phyloP scores from a whole-genome alignment of 2,113 vertebrate genomes.

The Odontesthes bonariensis region DNA sequence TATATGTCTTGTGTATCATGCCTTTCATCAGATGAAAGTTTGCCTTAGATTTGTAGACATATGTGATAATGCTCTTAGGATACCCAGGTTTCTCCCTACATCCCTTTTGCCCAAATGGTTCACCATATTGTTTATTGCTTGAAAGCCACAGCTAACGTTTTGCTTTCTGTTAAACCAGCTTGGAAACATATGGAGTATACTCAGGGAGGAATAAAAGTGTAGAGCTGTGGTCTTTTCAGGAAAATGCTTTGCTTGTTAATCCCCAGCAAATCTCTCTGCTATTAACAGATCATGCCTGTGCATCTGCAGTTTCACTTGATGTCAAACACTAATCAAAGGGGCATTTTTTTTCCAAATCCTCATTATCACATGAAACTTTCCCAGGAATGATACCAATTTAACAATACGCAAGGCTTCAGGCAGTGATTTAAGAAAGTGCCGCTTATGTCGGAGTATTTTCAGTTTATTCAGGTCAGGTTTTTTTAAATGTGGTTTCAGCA shows the following conservation, averaged over 20 bases:
- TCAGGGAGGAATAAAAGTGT: background rate
- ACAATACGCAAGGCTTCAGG: background rate
- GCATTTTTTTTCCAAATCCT: background rate
- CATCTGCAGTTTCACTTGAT: background rate
- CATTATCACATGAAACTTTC: background rate
- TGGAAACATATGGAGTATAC: background rate
- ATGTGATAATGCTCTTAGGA: slow-evolving; percentile 27
- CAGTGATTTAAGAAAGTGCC: background rate
- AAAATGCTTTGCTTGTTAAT: background rate
- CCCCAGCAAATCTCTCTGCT: slow-evolving; percentile 1
- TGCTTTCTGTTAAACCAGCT: slow-evolving; percentile 1
- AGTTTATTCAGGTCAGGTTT: background rate
- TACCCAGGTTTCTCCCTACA: slow-evolving; percentile 16
- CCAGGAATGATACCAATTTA: background rate
- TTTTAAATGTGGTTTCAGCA: background rate
- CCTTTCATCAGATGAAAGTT: slow-evolving; percentile 60
- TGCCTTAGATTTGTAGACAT: slow-evolving; percentile 36
- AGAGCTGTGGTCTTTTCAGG: background rate
- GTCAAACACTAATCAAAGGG: background rate
- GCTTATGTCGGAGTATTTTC: too few species aligned
- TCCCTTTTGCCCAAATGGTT: slow-evolving; percentile 7
- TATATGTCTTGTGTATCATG: background rate
- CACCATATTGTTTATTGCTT: slow-evolving; percentile 19
- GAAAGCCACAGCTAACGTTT: background rate
- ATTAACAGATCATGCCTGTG: background rate